These are phyloP conservation scores for Pao palembangensis DNA, from an alignment of 2,113 vertebrate genomes.

Conservation along the genomic window DNA sequence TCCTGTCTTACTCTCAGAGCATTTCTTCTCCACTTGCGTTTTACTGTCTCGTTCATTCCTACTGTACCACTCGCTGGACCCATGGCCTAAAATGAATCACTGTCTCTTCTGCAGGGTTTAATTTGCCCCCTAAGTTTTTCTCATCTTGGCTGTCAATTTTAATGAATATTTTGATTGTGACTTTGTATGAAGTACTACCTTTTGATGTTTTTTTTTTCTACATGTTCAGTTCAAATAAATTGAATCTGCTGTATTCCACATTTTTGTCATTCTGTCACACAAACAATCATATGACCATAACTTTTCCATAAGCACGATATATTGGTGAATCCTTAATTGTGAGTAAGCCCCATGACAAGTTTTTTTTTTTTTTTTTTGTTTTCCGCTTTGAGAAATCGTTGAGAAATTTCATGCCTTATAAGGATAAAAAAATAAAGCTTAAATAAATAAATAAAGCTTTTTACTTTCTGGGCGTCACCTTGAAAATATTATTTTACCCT, in stretches of 20 bases:
- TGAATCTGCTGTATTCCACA: constrained; percentile 7
- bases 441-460: no score
- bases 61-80: neutral
- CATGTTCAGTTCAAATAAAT: constrained; percentile 53
- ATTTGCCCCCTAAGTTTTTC: neutral
- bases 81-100: constrained; percentile 3
- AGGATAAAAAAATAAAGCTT: no score
- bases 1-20: constrained; percentile 62
- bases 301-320: no score
- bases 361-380: no score
- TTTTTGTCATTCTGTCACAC: no score
- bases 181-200: constrained; percentile 22
- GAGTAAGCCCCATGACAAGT: no score
- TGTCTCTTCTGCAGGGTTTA: neutral
- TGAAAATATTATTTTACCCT: neutral
- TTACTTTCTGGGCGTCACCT: neutral
- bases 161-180: constrained; percentile 34
- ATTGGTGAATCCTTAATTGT: no score
- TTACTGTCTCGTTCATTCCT: neutral
- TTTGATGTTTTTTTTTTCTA: constrained; percentile 29
- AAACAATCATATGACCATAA: no score
- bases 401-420: no score
- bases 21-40: constrained; percentile 25
- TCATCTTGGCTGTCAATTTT: constrained; percentile 10
- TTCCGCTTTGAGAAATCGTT: no score